phyloP scores from a whole-genome alignment of 2,888 invertebrate species.

The Neoascia interrupta region DNA sequence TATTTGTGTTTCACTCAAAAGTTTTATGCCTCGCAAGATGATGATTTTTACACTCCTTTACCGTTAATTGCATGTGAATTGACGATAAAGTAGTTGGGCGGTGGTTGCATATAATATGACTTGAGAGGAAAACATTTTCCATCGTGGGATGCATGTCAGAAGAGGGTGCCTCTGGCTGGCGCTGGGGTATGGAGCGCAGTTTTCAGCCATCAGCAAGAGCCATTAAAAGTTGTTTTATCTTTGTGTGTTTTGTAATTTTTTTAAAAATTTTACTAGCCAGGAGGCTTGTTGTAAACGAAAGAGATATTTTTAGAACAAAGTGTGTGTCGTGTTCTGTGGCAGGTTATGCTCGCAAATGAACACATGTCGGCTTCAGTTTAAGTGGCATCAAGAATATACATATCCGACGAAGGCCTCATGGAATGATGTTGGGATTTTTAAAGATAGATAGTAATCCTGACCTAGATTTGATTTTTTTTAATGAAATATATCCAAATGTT shows the following conservation, averaged over 20 bases:
- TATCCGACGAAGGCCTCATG: background rate
- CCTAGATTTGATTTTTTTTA: background rate
- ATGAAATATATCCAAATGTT: too few species aligned
- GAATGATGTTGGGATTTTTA: background rate
- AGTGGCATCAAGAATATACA: background rate
- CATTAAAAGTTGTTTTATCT: slow-evolving; percentile 56
- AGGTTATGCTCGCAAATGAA: slow-evolving; percentile 22
- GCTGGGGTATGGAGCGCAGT: background rate
- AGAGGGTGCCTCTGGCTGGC: slow-evolving; percentile 7
- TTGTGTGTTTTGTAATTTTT: slow-evolving; percentile 10
- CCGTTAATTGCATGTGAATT: slow-evolving; percentile 54
- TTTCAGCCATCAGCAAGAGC: slow-evolving; percentile 22
- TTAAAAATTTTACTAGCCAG: slow-evolving; percentile 1
- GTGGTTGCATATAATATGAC: slow-evolving; percentile 30
- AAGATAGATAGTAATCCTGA: background rate
- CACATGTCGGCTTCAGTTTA: background rate
- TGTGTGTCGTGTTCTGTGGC: background rate
- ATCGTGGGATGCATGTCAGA: slow-evolving; percentile 5
- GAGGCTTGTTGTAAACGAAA: background rate
- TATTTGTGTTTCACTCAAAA: background rate
- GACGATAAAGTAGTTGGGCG: slow-evolving; percentile 32
- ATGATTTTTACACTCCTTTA: slow-evolving; percentile 37
- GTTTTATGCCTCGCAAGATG: slow-evolving; percentile 4
- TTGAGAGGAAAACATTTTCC: slow-evolving; percentile 9
- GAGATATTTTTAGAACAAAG: slow-evolving; percentile 42